A percentile compares a stretch with the other conserved stretches of the same genome.
phyloP scores from a whole-genome alignment of 2,797 vertebrate genomes.

The Diceros bicornis region DNA sequence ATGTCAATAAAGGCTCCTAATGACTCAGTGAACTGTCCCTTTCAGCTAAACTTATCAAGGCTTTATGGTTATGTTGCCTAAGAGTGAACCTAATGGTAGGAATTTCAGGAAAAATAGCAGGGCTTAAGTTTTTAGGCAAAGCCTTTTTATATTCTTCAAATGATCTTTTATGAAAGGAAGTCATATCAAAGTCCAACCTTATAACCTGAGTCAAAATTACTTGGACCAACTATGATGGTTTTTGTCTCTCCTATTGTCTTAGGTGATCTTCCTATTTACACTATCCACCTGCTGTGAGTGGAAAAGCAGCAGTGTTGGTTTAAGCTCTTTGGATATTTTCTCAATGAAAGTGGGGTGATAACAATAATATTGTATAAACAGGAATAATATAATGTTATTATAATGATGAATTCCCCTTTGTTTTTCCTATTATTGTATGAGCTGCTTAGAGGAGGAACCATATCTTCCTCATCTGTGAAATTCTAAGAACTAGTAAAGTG shows the following conservation, averaged over 20 bases:
- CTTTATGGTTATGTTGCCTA: background rate
- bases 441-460: background rate
- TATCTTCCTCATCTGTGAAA: background rate
- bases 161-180: background rate
- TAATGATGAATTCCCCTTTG: background rate
- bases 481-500: background rate
- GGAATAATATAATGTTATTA: background rate
- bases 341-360: background rate
- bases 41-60: background rate
- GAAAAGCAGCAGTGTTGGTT: background rate
- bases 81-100: background rate
- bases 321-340: background rate
- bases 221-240: background rate
- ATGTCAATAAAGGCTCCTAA: background rate
- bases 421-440: background rate
- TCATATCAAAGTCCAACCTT: background rate
- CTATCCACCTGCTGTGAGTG: background rate
- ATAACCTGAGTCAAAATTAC: constrained; percentile 7
- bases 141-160: constrained; percentile 17
- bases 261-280: background rate
- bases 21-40: background rate
- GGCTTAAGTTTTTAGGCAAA: background rate
- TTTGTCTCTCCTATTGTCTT: background rate
- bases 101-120: constrained; percentile 45
- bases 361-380: background rate